Percentiles rank a stretch among this genome's conserved stretches.
These are phyloP conservation scores for Scaptomyza flava DNA, from an alignment of 2,888 invertebrate genomes.

Conservation along the genomic window DNA sequence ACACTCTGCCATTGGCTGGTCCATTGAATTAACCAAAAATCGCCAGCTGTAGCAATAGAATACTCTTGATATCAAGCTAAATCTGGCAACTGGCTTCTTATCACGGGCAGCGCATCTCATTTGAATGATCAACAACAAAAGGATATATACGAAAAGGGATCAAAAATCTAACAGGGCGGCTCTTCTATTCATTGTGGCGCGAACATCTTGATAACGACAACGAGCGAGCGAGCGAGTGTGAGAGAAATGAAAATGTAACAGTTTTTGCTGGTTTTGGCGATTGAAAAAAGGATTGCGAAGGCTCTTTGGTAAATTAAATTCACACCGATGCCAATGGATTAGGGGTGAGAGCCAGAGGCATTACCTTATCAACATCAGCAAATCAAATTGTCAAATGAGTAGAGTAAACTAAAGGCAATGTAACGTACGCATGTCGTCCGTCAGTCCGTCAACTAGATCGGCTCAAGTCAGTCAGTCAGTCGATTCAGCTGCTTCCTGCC, in stretches of 20 bases:
- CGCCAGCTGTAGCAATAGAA: slow-evolving; percentile 55
- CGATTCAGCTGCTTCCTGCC: slow-evolving; percentile 74
- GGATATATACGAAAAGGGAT: slow-evolving; percentile 4
- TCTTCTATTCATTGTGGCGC: slow-evolving; percentile 52
- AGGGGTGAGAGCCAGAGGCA: slow-evolving; percentile 52
- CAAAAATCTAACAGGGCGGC: slow-evolving; percentile 13
- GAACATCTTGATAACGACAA: slow-evolving; percentile 75
- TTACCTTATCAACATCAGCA: slow-evolving; percentile 43
- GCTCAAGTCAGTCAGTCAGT: slow-evolving; percentile 31
- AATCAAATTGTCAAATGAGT: slow-evolving; percentile 76
- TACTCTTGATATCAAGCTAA: slow-evolving; percentile 1
- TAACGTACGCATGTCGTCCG: slow-evolving; percentile 47
- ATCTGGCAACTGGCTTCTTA: slow-evolving; percentile 27
- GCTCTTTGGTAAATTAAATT: slow-evolving; percentile 79
- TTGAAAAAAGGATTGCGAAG: slow-evolving; percentile 59
- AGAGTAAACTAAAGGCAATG: slow-evolving; percentile 17
- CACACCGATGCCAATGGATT: slow-evolving; percentile 66
- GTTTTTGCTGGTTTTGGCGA: slow-evolving; percentile 25
- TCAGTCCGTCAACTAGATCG: slow-evolving; percentile 22
- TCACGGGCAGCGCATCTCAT: slow-evolving; percentile 47
- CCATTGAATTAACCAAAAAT: slow-evolving; percentile 43
- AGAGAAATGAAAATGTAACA: slow-evolving; percentile 60
- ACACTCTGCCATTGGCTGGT: background rate
- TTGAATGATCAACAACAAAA: slow-evolving; percentile 56
- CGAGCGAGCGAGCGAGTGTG: slow-evolving; percentile 9